phyloP scores from a whole-genome alignment of 2,888 invertebrate genomes.

The Sesia bembeciformis region DNA sequence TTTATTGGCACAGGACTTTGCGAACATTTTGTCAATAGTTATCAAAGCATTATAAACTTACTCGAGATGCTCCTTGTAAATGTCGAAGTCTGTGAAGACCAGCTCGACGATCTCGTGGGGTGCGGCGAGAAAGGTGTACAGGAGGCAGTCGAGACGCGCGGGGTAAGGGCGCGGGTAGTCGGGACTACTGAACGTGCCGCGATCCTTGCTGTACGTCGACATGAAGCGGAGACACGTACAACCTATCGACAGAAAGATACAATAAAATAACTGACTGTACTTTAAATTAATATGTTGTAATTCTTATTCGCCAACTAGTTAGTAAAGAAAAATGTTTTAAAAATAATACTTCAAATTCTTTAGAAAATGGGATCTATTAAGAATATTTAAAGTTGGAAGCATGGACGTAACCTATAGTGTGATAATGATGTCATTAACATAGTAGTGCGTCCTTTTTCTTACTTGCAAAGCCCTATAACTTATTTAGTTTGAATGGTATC shows the following conservation, averaged over 20 bases:
- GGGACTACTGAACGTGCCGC: constrained; percentile 87
- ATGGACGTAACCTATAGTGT: no score
- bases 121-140: constrained; percentile 87
- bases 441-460: no score
- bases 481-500: no score
- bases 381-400: no score
- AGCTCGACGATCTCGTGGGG: constrained; percentile 88
- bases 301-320: no score
- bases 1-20: not conserved
- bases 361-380: no score
- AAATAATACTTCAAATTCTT: no score
- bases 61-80: constrained; percentile 79
- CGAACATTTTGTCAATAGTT: not conserved
- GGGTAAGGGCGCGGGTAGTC: constrained; percentile 87
- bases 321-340: no score
- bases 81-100: constrained; percentile 85
- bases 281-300: constrained; percentile 2
- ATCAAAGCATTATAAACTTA: constrained; percentile 56
- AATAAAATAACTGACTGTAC: no score
- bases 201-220: constrained; percentile 84
- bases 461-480: no score
- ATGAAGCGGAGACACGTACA: constrained; percentile 89
- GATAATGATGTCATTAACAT: no score
- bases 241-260: constrained; percentile 63
- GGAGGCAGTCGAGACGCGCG: constrained; percentile 83